phyloP scores from a whole-genome alignment of 2,113 vertebrate species.

The Panurus biarmicus region DNA sequence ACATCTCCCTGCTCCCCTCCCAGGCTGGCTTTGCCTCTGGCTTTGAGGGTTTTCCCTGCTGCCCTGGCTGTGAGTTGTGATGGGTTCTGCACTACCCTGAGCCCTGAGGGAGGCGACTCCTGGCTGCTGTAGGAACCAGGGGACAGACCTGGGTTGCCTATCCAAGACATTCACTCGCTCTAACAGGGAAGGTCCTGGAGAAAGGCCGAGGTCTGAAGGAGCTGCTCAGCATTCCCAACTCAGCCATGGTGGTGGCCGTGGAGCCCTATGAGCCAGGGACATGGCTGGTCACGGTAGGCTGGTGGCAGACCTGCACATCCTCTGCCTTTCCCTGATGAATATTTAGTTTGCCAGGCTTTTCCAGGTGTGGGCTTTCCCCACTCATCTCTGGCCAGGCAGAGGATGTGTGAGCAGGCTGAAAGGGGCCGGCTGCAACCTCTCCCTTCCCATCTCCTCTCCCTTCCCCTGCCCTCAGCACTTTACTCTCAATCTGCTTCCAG shows the following conservation, averaged over 20 bases:
- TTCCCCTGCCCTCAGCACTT: not conserved
- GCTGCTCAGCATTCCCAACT: constrained; percentile 89
- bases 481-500: constrained; percentile 39
- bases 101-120: accelerated
- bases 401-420: not conserved
- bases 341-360: not conserved
- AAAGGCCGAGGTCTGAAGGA: constrained; percentile 81
- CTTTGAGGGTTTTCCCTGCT: not conserved
- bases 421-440: accelerated
- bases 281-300: constrained; percentile 85
- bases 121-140: not conserved
- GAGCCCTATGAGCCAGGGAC: constrained; percentile 82
- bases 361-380: not conserved
- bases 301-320: not conserved
- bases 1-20: not conserved
- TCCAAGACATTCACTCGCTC: not conserved
- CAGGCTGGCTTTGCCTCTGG: not conserved
- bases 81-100: not conserved
- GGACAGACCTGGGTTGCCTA: accelerated
- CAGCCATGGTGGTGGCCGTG: constrained; percentile 82
- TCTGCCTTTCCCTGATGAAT: not conserved
- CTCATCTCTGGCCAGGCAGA: not conserved
- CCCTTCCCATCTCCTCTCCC: not conserved
- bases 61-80: not conserved
- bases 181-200: constrained; percentile 77